These are phyloP conservation scores for Aphidoletes aphidimyza DNA, from an alignment of 2,888 invertebrate genomes.

Conservation along the genomic window DNA sequence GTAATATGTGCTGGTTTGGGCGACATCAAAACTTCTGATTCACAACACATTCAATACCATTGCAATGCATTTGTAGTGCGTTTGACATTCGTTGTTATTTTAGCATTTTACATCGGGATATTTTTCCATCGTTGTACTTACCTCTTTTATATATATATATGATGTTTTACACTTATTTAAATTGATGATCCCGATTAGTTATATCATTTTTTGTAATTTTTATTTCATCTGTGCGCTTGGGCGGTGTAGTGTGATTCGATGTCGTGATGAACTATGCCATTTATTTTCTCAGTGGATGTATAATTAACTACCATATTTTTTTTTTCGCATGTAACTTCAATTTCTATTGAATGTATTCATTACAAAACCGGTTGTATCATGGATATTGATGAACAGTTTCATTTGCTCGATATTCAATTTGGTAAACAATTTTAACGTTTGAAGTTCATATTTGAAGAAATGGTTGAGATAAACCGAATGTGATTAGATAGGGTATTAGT, in stretches of 20 bases:
- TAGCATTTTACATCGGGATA: not conserved
- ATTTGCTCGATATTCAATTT: too few species aligned
- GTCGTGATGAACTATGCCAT: not conserved
- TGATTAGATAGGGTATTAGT: too few species aligned
- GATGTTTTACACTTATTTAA: not conserved
- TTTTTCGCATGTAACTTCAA: too few species aligned
- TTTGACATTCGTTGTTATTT: slow-evolving; percentile 41
- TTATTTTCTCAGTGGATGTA: too few species aligned
- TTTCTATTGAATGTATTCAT: too few species aligned
- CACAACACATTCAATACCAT: not conserved
- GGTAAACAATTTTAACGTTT: too few species aligned
- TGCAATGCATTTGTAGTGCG: not conserved
- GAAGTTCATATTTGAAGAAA: too few species aligned
- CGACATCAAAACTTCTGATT: not conserved
- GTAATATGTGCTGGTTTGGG: not conserved
- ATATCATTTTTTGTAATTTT: not conserved
- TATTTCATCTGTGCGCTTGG: not conserved
- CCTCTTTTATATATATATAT: not conserved
- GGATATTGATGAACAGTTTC: too few species aligned
- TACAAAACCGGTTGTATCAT: too few species aligned
- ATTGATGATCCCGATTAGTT: not conserved
- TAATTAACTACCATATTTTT: too few species aligned
- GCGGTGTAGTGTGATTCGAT: not conserved
- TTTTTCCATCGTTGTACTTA: not conserved
- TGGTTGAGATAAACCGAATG: too few species aligned